These are phyloP conservation scores for Coilia nasus DNA, from an alignment of 2,797 vertebrate genomes.

Conservation along the genomic window DNA sequence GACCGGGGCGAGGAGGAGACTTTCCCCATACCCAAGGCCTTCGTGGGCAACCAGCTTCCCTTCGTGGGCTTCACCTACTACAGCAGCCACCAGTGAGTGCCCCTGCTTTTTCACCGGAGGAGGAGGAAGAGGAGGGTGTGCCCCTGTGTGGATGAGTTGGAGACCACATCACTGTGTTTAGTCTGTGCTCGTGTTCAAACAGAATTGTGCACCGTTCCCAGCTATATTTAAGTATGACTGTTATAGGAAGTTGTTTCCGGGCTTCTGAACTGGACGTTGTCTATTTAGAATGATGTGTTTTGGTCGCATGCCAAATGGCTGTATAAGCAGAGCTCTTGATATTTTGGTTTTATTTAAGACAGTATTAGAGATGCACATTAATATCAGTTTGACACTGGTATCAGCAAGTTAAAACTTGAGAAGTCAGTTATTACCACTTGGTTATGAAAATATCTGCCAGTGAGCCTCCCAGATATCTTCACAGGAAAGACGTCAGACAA, in stretches of 20 bases:
- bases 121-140: neutral
- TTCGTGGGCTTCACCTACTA: slow-evolving; percentile 99
- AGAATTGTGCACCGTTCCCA: neutral
- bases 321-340: neutral
- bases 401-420: too few relatives aligned
- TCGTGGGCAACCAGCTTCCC: slow-evolving; percentile 97
- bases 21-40: slow-evolving; percentile 97
- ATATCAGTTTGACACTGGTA: too few relatives aligned
- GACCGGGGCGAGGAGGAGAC: slow-evolving; percentile 98
- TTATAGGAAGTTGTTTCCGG: slow-evolving; percentile 17
- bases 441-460: too few relatives aligned
- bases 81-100: slow-evolving; percentile 89
- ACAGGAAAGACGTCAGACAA: too few relatives aligned
- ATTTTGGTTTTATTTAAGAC: neutral
- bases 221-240: slow-evolving; percentile 15
- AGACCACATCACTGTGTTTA: slow-evolving; percentile 3
- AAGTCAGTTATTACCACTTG: too few relatives aligned
- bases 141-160: neutral
- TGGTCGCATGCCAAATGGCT: neutral
- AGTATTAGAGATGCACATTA: neutral
- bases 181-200: neutral
- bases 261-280: neutral
- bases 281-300: slow-evolving; percentile 5
- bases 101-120: neutral
- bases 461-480: too few relatives aligned